These are phyloP conservation scores for Pseudanteris insignis DNA, from an alignment of 2,888 invertebrate genomes.

Conservation along the genomic window DNA sequence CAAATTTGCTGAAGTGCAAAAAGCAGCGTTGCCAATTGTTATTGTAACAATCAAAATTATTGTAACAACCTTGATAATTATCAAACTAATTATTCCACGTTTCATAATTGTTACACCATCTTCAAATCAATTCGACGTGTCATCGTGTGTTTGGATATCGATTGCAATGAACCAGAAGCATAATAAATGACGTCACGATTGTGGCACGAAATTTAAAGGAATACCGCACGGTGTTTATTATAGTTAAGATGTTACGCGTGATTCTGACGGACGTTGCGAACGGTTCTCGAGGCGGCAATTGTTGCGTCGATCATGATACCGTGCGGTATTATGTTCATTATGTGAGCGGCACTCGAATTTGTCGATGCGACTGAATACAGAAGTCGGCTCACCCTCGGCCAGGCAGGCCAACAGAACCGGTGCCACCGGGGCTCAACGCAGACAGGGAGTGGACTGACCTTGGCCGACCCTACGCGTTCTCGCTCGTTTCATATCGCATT, in stretches of 20 bases:
- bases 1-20: too few relatives aligned
- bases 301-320: constrained; percentile 7
- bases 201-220: too few relatives aligned
- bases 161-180: too few relatives aligned
- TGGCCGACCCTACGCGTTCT: constrained; percentile 34
- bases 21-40: too few relatives aligned
- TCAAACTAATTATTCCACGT: too few relatives aligned
- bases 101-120: too few relatives aligned
- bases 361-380: constrained; percentile 10
- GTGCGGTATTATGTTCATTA: constrained; percentile 5
- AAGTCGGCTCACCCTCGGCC: constrained; percentile 27
- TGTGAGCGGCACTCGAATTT: constrained; percentile 8
- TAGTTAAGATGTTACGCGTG: too few relatives aligned
- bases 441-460: constrained; percentile 38
- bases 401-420: constrained; percentile 33
- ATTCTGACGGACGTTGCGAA: not conserved
- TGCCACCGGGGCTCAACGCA: constrained; percentile 19
- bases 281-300: constrained; percentile 2
- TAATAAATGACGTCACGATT: too few relatives aligned
- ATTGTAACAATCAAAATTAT: too few relatives aligned
- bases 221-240: not conserved
- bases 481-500: constrained; percentile 30
- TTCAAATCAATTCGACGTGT: too few relatives aligned
- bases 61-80: too few relatives aligned
- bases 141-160: too few relatives aligned